phyloP scores from a whole-genome alignment of 1,140 invertebrate genomes.

The Drosophila tsacasi region DNA sequence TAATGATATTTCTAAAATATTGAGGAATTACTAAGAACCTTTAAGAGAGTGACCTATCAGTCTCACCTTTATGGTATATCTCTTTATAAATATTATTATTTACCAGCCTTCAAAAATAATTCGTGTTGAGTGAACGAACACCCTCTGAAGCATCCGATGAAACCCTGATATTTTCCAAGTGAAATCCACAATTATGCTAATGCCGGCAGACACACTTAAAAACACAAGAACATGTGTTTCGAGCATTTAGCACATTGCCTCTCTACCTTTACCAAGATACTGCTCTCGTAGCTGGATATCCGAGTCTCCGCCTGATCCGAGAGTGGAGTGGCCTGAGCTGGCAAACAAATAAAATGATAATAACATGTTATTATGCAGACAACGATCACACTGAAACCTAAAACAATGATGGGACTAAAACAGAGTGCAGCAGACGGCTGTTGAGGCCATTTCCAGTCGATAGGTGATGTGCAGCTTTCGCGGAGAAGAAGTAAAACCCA shows the following conservation, averaged over 20 bases:
- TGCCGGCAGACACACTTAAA: conserved; percentile 44
- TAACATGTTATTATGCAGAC: conserved; percentile 73
- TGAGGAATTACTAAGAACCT: no score
- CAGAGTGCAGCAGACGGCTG: conserved; percentile 32
- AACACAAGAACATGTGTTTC: conserved; percentile 55
- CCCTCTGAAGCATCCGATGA: conserved; percentile 1
- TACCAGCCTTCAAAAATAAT: conserved; percentile 5
- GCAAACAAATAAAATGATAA: conserved; percentile 79
- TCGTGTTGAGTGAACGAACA: conserved; percentile 3
- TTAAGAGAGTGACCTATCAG: no score
- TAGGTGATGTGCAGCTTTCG: conserved; percentile 47
- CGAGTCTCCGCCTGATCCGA: conserved; percentile 21
- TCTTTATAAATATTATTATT: conserved; percentile 20
- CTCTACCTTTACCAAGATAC: conserved; percentile 8
- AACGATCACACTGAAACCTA: conserved; percentile 53
- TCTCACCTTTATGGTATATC: neutral
- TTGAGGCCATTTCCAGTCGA: conserved; percentile 27
- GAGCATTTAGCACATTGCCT: conserved; percentile 56
- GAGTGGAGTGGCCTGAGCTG: conserved; percentile 42
- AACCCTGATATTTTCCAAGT: conserved; percentile 25
- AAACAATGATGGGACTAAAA: conserved; percentile 71
- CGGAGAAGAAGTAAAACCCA: conserved; percentile 47
- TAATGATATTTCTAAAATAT: no score
- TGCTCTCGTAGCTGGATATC: conserved; percentile 6
- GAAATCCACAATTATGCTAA: conserved; percentile 58